A percentile compares a stretch with the other conserved stretches of the same genome.
Evolutionary conservation across 2,888 invertebrate species (phyloP).

Genomic region (Protula sp.): DNA sequence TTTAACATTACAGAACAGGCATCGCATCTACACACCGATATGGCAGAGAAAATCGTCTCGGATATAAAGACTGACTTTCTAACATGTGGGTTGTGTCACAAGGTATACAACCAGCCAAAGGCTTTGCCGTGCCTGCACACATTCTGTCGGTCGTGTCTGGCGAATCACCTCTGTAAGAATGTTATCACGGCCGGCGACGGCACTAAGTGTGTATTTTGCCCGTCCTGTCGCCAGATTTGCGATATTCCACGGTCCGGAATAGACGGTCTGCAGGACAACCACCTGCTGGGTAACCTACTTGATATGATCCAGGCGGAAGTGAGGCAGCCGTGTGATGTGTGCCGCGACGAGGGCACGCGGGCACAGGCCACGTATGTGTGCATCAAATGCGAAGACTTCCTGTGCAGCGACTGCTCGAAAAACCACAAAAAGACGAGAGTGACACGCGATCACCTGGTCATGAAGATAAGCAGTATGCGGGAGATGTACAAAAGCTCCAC

Average conservation of each 20-base stretch:
- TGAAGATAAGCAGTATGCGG: conserved; percentile 8
- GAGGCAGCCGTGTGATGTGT: conserved; percentile 10
- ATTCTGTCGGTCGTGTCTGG: conserved; percentile 17
- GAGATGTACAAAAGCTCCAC: conserved; percentile 4
- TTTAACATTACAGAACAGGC: too few species aligned
- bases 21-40: too few species aligned
- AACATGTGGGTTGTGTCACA: conserved; percentile 39
- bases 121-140: conserved; percentile 16
- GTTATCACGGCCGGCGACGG: conserved; percentile 6
- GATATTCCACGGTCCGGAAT: neutral
- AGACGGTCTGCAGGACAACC: conserved; percentile 11
- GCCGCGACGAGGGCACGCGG: neutral
- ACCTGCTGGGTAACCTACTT: conserved; percentile 8
- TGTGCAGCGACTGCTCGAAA: conserved; percentile 15
- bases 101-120: conserved; percentile 34
- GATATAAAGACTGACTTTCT: conserved; percentile 35
- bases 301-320: conserved; percentile 5
- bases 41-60: conserved; percentile 5
- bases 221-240: conserved; percentile 13
- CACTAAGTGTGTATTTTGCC: conserved; percentile 13
- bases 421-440: conserved; percentile 11
- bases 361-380: conserved; percentile 5
- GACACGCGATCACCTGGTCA: conserved; percentile 13
- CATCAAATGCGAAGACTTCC: conserved; percentile 19
- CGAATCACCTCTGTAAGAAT: conserved; percentile 4